Conservation (phyloP, 2,113 vertebrate genomes). For the Mungos mungo region DNA sequence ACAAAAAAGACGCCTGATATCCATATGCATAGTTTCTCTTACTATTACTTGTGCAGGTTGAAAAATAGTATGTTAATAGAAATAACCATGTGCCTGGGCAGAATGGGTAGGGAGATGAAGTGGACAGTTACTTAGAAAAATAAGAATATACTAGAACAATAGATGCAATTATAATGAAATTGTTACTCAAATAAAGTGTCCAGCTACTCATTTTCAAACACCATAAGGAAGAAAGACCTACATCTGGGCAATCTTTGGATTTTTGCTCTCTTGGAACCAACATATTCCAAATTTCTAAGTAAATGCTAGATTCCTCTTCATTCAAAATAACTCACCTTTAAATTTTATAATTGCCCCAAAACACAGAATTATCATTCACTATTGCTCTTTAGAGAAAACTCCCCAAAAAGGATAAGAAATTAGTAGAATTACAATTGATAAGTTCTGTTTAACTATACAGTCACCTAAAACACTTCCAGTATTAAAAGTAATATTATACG, state of each 20-base stretch:
- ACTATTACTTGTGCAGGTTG: background rate
- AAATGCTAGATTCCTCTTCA: background rate
- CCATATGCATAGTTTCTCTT: background rate
- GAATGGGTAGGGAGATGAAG: background rate
- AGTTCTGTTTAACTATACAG: background rate
- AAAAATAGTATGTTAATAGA: background rate
- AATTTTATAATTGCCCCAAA: background rate
- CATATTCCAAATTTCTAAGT: slow-evolving; percentile 7
- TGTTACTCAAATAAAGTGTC: background rate
- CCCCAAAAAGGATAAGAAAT: background rate
- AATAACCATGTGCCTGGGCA: background rate
- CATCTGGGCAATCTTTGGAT: background rate
- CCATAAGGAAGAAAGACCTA: background rate
- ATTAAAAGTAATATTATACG: background rate
- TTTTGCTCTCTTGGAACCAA: background rate
- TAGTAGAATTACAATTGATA: background rate
- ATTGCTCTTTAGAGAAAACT: background rate
- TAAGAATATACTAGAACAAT: background rate
- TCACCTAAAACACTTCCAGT: background rate
- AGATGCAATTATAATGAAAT: background rate
- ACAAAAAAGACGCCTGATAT: background rate
- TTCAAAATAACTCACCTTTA: background rate
- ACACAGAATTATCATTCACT: background rate
- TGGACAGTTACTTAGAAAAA: background rate
- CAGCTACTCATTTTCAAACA: slow-evolving; percentile 24